Percentiles rank a stretch among this genome's conserved stretches.
Evolutionary conservation across 2,797 vertebrate genomes (phyloP).

Genomic region (Xiphophorus birchmanni): DNA sequence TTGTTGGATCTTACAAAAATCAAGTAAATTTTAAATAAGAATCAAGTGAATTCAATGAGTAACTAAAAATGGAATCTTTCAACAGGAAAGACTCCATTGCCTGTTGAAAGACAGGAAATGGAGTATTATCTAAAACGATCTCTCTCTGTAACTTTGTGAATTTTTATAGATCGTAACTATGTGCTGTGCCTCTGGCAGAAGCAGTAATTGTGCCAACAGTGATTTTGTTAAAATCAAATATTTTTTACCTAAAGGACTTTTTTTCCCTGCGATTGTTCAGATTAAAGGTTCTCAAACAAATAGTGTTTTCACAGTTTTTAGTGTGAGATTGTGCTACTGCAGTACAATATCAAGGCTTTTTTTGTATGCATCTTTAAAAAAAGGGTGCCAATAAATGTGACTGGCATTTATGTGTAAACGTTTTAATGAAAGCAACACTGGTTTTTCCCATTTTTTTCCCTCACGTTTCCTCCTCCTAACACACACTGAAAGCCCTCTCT

Average conservation of each 20-base stretch:
- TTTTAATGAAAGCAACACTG: neutral
- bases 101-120: no score
- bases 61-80: no score
- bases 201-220: neutral
- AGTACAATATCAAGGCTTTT: neutral
- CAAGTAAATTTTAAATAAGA: neutral
- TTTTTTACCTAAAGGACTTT: neutral
- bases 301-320: neutral
- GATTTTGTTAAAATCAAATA: neutral
- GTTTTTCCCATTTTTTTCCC: conserved; percentile 3
- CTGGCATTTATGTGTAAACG: neutral
- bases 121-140: neutral
- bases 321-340: neutral
- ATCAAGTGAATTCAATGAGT: neutral
- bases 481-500: conserved; percentile 26
- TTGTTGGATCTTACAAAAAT: neutral
- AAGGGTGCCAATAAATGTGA: neutral
- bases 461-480: conserved; percentile 24
- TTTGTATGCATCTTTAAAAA: neutral
- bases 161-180: neutral
- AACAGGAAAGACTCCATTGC: neutral
- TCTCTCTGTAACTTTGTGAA: neutral
- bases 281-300: neutral
- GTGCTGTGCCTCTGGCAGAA: neutral
- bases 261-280: neutral